Percentiles rank a stretch among this genome's conserved stretches.
phyloP scores from a whole-genome alignment of 1,140 invertebrate genomes.

The Mamestra configurata region DNA sequence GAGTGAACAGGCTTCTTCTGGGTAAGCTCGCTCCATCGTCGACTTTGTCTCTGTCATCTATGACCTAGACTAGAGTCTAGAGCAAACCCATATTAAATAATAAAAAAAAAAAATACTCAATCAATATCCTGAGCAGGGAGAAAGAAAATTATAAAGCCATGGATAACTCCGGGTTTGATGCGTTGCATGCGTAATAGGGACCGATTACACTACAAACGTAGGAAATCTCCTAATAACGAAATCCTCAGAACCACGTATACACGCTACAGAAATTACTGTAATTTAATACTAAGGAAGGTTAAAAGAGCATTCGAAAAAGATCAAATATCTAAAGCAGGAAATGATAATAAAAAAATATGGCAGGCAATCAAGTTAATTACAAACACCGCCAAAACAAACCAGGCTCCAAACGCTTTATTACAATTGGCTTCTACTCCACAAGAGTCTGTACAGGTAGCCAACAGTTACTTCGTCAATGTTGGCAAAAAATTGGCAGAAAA shows the following conservation, averaged over 20 bases:
- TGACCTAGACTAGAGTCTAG: no score
- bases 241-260: background rate
- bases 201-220: background rate
- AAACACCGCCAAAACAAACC: no score
- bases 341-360: background rate
- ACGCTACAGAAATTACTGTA: background rate
- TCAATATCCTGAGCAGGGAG: background rate
- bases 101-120: background rate
- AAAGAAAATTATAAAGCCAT: background rate
- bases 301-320: no score
- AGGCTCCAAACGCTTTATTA: no score
- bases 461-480: background rate
- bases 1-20: no score
- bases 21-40: no score
- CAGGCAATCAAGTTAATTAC: background rate
- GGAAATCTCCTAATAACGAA: background rate
- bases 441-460: background rate
- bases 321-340: no score
- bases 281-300: no score
- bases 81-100: no score
- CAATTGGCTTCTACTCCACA: background rate
- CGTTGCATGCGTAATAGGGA: background rate
- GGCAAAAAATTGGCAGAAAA: background rate
- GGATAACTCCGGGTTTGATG: no score
- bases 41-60: no score